Conservation (phyloP, 2,888 invertebrate species). For the Mythimna ferrago region DNA sequence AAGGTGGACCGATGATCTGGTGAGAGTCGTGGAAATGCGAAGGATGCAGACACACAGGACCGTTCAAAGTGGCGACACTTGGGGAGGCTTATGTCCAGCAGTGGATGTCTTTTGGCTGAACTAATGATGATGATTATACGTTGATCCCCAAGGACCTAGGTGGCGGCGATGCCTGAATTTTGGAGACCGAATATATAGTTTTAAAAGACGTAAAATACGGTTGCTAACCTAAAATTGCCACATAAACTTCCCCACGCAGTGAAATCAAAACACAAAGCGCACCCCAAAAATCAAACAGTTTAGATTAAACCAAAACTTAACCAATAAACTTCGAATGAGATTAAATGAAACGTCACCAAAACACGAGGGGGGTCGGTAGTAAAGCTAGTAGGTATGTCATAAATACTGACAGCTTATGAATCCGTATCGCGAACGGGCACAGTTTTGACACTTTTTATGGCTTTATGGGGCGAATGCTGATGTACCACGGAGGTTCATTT, state of each 20-base stretch:
- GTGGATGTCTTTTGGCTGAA: too few species aligned
- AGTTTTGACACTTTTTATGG: slow-evolving; percentile 75
- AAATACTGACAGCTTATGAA: slow-evolving; percentile 70
- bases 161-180: too few species aligned
- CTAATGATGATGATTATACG: too few species aligned
- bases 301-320: slow-evolving; percentile 38
- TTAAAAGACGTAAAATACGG: not conserved
- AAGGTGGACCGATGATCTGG: too few species aligned
- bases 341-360: slow-evolving; percentile 49
- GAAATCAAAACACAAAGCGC: not conserved
- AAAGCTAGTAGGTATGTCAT: slow-evolving; percentile 49
- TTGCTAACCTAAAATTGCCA: not conserved
- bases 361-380: slow-evolving; percentile 27
- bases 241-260: not conserved
- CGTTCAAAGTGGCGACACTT: too few species aligned
- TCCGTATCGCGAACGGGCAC: slow-evolving; percentile 68
- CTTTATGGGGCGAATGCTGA: slow-evolving; percentile 71
- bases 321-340: slow-evolving; percentile 52
- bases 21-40: too few species aligned
- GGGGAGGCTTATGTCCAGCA: too few species aligned
- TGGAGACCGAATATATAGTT: too few species aligned
- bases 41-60: too few species aligned
- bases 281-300: slow-evolving; percentile 35
- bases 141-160: too few species aligned
- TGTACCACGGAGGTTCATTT: slow-evolving; percentile 61